phyloP scores from a whole-genome alignment of 2,888 invertebrate species.

The Lysandra bellargus region DNA sequence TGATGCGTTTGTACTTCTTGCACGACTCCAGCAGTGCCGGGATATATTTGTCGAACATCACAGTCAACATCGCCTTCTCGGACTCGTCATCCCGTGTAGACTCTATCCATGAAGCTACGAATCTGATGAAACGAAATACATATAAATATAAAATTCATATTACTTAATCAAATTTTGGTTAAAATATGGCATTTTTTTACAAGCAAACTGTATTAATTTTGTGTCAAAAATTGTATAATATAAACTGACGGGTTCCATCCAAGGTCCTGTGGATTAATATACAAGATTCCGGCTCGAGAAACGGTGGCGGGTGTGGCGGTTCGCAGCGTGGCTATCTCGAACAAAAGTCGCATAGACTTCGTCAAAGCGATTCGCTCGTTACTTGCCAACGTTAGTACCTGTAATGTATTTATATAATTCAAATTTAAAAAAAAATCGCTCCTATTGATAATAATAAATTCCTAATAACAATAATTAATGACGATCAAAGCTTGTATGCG shows the following conservation, averaged over 20 bases:
- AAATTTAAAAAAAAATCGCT: too few species aligned
- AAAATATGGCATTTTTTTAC: too few species aligned
- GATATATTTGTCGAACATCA: conserved; percentile 96
- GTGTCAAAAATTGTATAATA: background rate
- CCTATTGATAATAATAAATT: too few species aligned
- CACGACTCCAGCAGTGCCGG: conserved; percentile 90
- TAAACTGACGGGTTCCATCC: conserved; percentile 94
- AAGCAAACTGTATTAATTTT: too few species aligned
- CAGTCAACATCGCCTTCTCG: conserved; percentile 89
- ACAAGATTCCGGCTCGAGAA: conserved; percentile 95
- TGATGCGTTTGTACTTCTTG: conserved; percentile 91
- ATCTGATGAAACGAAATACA: conserved; percentile 71
- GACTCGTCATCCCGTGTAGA: conserved; percentile 85
- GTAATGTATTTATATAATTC: background rate
- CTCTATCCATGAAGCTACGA: conserved; percentile 93
- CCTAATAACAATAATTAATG: too few species aligned
- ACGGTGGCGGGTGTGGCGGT: conserved; percentile 98
- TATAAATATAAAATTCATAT: background rate
- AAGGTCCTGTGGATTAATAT: conserved; percentile 95
- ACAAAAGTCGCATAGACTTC: conserved; percentile 93
- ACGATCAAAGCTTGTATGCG: too few species aligned
- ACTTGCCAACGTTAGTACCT: conserved; percentile 94
- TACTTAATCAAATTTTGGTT: too few species aligned
- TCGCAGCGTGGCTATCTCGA: conserved; percentile 93
- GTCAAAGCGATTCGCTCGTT: conserved; percentile 96